phyloP scores from a whole-genome alignment of 2,888 invertebrate genomes.

The Macrophya annulata region DNA sequence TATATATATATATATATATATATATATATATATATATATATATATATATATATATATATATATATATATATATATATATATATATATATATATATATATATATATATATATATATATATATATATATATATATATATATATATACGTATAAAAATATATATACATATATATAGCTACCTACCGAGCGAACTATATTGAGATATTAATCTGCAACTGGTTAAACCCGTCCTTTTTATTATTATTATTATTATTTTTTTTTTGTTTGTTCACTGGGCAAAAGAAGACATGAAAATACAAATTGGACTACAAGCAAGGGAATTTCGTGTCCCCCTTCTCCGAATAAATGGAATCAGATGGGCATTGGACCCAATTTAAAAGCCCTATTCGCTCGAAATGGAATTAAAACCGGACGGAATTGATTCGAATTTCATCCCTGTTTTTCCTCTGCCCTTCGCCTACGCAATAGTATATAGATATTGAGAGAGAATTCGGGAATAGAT shows the following conservation, averaged over 20 bases:
- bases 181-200: slow-evolving; percentile 18
- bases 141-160: neutral
- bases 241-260: neutral
- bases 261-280: neutral
- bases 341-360: slow-evolving; percentile 37
- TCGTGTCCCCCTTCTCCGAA: neutral
- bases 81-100: neutral
- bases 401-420: slow-evolving; percentile 26
- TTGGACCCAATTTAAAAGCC: slow-evolving; percentile 28
- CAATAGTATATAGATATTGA: neutral
- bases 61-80: neutral
- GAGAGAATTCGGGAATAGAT: neutral
- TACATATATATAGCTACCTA: neutral
- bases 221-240: neutral
- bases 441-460: neutral
- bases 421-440: slow-evolving; percentile 3
- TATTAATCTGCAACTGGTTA: slow-evolving; percentile 31
- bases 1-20: neutral
- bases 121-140: neutral
- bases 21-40: neutral
- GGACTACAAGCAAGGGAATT: neutral
- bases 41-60: neutral
- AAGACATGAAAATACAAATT: slow-evolving; percentile 38
- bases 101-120: neutral
- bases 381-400: slow-evolving; percentile 37